phyloP scores from a whole-genome alignment of 2,797 vertebrate genomes.

The Propithecus deckenii region DNA sequence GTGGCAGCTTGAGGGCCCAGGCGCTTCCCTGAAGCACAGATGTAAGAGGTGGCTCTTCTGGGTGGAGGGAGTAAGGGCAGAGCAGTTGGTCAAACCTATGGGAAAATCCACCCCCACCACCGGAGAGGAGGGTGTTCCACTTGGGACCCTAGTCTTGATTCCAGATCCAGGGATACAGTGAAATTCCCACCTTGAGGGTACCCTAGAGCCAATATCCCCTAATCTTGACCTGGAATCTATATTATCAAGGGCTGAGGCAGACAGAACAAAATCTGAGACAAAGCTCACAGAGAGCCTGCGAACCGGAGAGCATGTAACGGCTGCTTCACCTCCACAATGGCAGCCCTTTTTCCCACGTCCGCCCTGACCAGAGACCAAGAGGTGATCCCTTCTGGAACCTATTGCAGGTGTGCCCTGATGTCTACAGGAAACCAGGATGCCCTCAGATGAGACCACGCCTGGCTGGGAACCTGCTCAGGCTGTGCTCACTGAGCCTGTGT shows the following conservation, averaged over 20 bases:
- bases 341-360: background rate
- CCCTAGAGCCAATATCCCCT: background rate
- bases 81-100: background rate
- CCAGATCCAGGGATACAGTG: background rate
- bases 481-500: background rate
- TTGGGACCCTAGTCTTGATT: background rate
- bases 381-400: background rate
- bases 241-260: background rate
- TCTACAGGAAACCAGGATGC: background rate
- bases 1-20: background rate
- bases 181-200: background rate
- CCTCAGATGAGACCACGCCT: background rate
- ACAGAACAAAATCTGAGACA: background rate
- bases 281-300: rapidly evolving
- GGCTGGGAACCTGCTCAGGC: background rate
- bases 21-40: too few species aligned
- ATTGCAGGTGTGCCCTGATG: background rate
- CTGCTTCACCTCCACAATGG: background rate
- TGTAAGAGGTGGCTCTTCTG: background rate
- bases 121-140: background rate
- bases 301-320: background rate
- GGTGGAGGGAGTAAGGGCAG: too few species aligned
- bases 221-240: background rate
- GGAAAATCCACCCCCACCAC: too few species aligned
- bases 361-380: background rate